A percentile compares a stretch with the other conserved stretches of the same genome.
phyloP scores from a whole-genome alignment of 2,888 invertebrate species.

The Venusia cambrica region DNA sequence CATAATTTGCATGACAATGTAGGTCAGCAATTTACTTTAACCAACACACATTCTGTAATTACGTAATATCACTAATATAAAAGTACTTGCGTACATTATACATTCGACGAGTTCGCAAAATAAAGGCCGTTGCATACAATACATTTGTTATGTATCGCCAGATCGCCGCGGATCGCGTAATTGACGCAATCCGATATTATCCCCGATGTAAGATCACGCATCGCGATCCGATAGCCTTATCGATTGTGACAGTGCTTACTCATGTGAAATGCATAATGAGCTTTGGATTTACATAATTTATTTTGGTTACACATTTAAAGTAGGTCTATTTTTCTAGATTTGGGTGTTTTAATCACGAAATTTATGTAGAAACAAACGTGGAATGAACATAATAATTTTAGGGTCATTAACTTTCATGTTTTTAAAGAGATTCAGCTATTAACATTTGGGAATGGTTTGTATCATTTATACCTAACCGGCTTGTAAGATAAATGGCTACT shows the following conservation, averaged over 20 bases:
- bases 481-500: slow-evolving; percentile 55
- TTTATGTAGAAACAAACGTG: no score
- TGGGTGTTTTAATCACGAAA: slow-evolving; percentile 1
- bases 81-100: neutral
- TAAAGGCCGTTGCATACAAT: slow-evolving; percentile 67
- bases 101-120: slow-evolving; percentile 29
- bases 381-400: no score
- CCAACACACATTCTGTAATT: slow-evolving; percentile 5
- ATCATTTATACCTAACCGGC: slow-evolving; percentile 14
- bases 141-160: slow-evolving; percentile 72
- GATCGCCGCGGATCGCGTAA: slow-evolving; percentile 71
- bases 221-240: slow-evolving; percentile 68
- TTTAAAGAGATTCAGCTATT: no score
- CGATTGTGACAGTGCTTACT: slow-evolving; percentile 62
- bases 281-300: slow-evolving; percentile 58
- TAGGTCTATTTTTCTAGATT: neutral
- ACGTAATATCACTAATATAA: slow-evolving; percentile 3
- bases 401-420: no score
- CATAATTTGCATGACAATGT: slow-evolving; percentile 20
- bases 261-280: slow-evolving; percentile 64
- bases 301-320: slow-evolving; percentile 29
- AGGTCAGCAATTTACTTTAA: slow-evolving; percentile 15
- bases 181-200: slow-evolving; percentile 77
- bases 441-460: slow-evolving; percentile 41
- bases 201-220: slow-evolving; percentile 70